A percentile compares a stretch with the other conserved stretches of the same genome.
phyloP scores from a whole-genome alignment of 1,140 invertebrate species.

The Diachasma alloeum region DNA sequence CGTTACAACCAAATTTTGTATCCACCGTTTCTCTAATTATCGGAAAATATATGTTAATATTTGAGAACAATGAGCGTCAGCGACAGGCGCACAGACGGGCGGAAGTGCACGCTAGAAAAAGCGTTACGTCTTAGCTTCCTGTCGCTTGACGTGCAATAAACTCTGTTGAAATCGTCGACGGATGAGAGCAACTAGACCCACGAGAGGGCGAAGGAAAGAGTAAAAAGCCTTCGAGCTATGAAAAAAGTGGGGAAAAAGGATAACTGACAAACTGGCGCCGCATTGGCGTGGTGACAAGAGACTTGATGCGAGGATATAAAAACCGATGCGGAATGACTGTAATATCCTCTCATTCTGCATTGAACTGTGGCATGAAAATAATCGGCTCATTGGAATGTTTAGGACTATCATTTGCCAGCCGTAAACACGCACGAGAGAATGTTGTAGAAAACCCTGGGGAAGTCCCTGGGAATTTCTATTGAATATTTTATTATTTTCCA shows the following conservation, averaged over 20 bases:
- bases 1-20: neutral
- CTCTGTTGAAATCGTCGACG: neutral
- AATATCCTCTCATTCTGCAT: neutral
- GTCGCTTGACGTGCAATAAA: slow-evolving; percentile 11
- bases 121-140: slow-evolving; percentile 8
- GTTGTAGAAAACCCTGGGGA: too few relatives aligned
- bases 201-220: neutral
- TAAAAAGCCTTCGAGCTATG: neutral
- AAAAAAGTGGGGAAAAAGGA: neutral
- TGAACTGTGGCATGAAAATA: neutral
- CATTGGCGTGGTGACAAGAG: slow-evolving; percentile 2
- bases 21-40: neutral
- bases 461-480: too few relatives aligned
- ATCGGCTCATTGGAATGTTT: neutral
- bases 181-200: neutral
- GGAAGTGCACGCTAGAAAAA: neutral
- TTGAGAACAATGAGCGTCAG: neutral
- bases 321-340: neutral
- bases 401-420: neutral
- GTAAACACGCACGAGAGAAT: neutral
- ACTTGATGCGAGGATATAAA: neutral
- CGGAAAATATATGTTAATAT: neutral
- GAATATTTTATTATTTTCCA: too few relatives aligned
- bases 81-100: neutral
- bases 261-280: slow-evolving; percentile 3